A percentile compares a stretch with the other conserved stretches of the same genome.
phyloP scores from a whole-genome alignment of 2,113 vertebrate species.

The Tragelaphus scriptus region DNA sequence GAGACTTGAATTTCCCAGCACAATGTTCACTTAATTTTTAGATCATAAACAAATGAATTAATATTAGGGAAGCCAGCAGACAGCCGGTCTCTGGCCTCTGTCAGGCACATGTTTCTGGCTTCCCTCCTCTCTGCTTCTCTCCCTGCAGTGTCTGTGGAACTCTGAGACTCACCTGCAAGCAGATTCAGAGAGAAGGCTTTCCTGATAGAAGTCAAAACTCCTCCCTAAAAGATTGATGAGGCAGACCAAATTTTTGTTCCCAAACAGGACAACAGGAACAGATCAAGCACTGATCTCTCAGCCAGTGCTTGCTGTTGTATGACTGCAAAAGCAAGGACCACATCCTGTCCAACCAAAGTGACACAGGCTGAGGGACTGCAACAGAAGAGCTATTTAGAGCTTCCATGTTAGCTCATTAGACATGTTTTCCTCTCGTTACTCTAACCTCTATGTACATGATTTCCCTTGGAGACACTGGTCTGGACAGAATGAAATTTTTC shows the following conservation, averaged over 20 bases:
- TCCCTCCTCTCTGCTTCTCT: background rate
- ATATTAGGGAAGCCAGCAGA: background rate
- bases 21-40: background rate
- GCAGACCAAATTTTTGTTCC: background rate
- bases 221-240: background rate
- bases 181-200: background rate
- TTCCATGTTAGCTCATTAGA: background rate
- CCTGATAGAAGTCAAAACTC: background rate
- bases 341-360: background rate
- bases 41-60: rapidly evolving
- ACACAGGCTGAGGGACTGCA: background rate
- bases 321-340: background rate
- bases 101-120: background rate
- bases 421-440: background rate
- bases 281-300: background rate
- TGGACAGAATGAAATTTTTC: background rate
- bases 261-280: background rate
- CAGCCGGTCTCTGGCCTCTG: background rate
- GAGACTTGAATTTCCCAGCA: background rate
- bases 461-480: background rate
- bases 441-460: background rate
- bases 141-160: background rate
- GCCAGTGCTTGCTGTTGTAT: background rate
- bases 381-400: background rate
- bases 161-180: background rate